These are phyloP conservation scores for Caenorhabditis sulstoni DNA, from an alignment of 2,888 invertebrate genomes.

Conservation along the genomic window DNA sequence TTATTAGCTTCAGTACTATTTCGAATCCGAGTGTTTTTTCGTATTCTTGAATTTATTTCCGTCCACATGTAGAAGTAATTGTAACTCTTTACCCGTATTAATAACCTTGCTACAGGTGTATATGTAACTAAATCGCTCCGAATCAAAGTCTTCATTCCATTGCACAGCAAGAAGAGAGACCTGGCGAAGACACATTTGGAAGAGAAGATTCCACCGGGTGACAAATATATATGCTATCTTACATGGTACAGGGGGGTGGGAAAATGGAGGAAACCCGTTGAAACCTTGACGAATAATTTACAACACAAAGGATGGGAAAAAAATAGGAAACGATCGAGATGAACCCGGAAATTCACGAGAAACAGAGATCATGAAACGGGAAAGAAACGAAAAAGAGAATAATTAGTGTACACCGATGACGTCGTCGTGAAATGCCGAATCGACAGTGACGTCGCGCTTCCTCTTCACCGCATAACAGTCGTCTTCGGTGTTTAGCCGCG, in stretches of 20 bases:
- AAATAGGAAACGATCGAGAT: not conserved
- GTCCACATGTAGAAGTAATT: too few species aligned
- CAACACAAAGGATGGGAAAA: not conserved
- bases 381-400: constrained; percentile 5
- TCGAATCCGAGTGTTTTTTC: constrained; percentile 32
- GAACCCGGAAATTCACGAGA: constrained; percentile 13
- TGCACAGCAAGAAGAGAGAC: not conserved
- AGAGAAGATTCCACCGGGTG: not conserved
- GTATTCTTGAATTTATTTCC: not conserved
- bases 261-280: not conserved
- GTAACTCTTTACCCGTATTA: not conserved
- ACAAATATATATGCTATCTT: not conserved
- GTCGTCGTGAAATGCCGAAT: constrained; percentile 58
- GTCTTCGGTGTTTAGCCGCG: constrained; percentile 24
- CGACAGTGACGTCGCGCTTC: constrained; percentile 11
- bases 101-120: not conserved
- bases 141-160: not conserved
- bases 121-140: not conserved
- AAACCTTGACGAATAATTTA: constrained; percentile 5
- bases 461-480: constrained; percentile 19
- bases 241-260: not conserved
- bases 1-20: constrained; percentile 25
- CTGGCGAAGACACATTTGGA: not conserved
- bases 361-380: constrained; percentile 8
- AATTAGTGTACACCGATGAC: constrained; percentile 53